Evolutionary conservation across 1,140 invertebrate genomes (phyloP).

Genomic region (Caligus rogercresseyi): DNA sequence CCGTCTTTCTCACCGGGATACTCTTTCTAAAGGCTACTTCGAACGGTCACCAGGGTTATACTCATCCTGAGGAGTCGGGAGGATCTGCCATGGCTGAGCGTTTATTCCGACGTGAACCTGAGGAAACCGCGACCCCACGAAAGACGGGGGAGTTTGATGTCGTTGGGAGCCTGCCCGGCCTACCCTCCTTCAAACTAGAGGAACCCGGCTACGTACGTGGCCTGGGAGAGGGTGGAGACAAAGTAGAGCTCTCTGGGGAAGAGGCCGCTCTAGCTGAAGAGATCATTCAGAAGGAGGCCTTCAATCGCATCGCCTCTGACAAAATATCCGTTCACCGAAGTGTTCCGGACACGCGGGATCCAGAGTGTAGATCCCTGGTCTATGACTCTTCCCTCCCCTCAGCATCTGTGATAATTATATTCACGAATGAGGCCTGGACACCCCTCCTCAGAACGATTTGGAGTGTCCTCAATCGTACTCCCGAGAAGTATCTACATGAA

Average conservation of each 20-base stretch:
- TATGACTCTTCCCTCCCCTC: conserved; percentile 39
- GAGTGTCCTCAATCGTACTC: conserved; percentile 50
- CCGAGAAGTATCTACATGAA: conserved; percentile 42
- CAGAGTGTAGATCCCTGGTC: conserved; percentile 36
- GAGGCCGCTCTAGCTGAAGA: conserved; percentile 43
- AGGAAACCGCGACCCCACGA: background rate
- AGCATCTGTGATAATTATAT: conserved; percentile 58
- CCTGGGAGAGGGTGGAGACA: conserved; percentile 50
- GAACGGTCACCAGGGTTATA: background rate
- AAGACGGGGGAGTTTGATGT: background rate
- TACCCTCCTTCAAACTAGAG: conserved; percentile 28
- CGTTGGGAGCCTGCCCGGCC: background rate
- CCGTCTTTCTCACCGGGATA: background rate
- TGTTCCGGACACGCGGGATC: conserved; percentile 58
- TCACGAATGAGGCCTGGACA: conserved; percentile 73
- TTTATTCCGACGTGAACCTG: background rate
- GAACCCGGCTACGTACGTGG: conserved; percentile 35
- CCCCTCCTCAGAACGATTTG: conserved; percentile 64
- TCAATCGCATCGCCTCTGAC: conserved; percentile 73
- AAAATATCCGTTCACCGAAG: conserved; percentile 65
- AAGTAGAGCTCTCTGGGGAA: conserved; percentile 37
- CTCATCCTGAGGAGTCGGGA: too few relatives aligned
- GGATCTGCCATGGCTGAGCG: background rate
- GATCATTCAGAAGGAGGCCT: conserved; percentile 59
- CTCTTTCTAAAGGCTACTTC: background rate